phyloP scores from a whole-genome alignment of 1,140 invertebrate genomes.

The Drosophila insularis region DNA sequence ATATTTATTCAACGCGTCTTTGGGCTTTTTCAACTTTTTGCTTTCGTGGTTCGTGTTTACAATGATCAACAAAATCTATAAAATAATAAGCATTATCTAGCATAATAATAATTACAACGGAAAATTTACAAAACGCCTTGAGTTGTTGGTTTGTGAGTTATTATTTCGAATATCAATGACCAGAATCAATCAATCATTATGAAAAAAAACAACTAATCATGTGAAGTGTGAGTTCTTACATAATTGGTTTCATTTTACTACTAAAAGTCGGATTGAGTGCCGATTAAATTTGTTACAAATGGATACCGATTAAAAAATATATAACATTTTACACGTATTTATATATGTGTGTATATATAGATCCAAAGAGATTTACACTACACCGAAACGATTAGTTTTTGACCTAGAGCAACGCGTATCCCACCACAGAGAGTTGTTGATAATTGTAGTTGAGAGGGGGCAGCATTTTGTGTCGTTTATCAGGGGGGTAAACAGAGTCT shows the following conservation, averaged over 20 bases:
- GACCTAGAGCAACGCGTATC: not conserved
- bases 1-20: conserved; percentile 53
- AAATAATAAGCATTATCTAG: conserved; percentile 7
- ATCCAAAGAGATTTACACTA: conserved; percentile 16
- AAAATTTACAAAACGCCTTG: conserved; percentile 3
- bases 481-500: conserved; percentile 20
- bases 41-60: conserved; percentile 27
- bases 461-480: conserved; percentile 29
- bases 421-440: not conserved
- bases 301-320: conserved; percentile 48
- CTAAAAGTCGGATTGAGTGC: conserved; percentile 32
- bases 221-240: not conserved
- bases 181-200: conserved; percentile 3
- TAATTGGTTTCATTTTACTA: conserved; percentile 21
- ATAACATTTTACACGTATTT: conserved; percentile 45
- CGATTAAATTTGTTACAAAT: conserved; percentile 7
- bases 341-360: not conserved
- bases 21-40: conserved; percentile 45
- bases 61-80: conserved; percentile 46
- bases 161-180: conserved; percentile 45
- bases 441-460: conserved; percentile 30
- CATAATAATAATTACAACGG: conserved; percentile 12
- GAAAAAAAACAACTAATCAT: not conserved
- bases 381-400: conserved; percentile 25
- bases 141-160: conserved; percentile 17